Evolutionary conservation across 1,140 invertebrate genomes (phyloP).

Genomic region (Luehdorfia chinensis): DNA sequence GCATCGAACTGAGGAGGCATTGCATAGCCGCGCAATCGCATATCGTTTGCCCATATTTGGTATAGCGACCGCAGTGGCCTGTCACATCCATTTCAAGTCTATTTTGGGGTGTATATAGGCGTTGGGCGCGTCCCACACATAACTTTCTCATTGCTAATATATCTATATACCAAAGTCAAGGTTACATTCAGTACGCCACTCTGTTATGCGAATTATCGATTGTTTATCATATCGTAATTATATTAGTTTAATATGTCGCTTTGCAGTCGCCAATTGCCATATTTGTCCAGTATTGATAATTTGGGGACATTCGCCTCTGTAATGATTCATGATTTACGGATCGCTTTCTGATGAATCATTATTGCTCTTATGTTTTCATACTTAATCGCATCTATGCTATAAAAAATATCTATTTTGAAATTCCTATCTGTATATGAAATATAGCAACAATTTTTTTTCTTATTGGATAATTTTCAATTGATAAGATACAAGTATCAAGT

Average conservation of each 20-base stretch:
- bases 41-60: slow-evolving; percentile 71
- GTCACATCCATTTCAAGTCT: slow-evolving; percentile 53
- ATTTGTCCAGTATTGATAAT: slow-evolving; percentile 8
- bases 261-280: slow-evolving; percentile 2
- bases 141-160: slow-evolving; percentile 12
- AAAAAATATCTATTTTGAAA: not conserved
- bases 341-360: slow-evolving; percentile 12
- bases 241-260: slow-evolving; percentile 4
- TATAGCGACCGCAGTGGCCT: slow-evolving; percentile 45
- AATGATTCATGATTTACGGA: slow-evolving; percentile 8
- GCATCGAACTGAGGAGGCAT: slow-evolving; percentile 59
- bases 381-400: not conserved
- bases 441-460: no score
- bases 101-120: slow-evolving; percentile 36
- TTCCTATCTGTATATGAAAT: not conserved
- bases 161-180: slow-evolving; percentile 6
- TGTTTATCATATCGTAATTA: not conserved
- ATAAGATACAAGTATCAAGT: no score
- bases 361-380: not conserved
- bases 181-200: slow-evolving; percentile 1
- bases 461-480: no score
- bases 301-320: slow-evolving; percentile 2
- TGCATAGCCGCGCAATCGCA: slow-evolving; percentile 68
- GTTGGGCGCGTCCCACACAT: slow-evolving; percentile 8
- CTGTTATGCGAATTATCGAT: slow-evolving; percentile 5